These are phyloP conservation scores for Mercenaria mercenaria DNA, from an alignment of 1,140 invertebrate genomes.

Conservation along the genomic window DNA sequence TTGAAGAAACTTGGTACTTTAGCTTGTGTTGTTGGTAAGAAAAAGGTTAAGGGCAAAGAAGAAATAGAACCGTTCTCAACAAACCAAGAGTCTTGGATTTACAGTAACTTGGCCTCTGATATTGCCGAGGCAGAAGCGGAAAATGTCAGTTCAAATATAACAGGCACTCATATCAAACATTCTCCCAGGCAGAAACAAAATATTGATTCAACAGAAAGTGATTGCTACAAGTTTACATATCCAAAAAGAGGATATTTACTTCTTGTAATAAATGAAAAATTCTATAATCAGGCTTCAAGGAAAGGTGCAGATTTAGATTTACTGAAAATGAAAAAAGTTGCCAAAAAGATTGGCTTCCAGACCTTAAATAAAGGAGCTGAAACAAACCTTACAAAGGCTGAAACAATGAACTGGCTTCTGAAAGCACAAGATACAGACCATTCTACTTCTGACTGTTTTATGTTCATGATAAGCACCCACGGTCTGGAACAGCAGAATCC, in stretches of 20 bases:
- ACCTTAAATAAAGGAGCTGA: neutral
- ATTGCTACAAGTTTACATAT: constrained; percentile 63
- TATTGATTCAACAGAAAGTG: neutral
- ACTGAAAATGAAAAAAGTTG: constrained; percentile 38
- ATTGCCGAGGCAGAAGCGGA: neutral
- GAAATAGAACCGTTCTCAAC: neutral
- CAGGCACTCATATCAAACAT: neutral
- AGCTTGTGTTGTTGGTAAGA: neutral
- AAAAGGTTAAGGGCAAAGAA: neutral
- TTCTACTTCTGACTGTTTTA: constrained; percentile 69
- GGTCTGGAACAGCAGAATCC: constrained; percentile 47
- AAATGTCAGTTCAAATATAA: neutral
- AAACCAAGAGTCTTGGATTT: neutral
- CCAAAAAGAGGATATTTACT: constrained; percentile 62
- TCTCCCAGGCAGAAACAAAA: neutral
- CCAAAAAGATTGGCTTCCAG: constrained; percentile 59
- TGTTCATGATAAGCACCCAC: constrained; percentile 67
- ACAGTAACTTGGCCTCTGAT: neutral
- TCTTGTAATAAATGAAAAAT: constrained; percentile 68
- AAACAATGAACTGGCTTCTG: neutral
- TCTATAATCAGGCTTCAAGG: constrained; percentile 38
- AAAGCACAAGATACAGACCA: constrained; percentile 39
- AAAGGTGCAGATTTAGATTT: constrained; percentile 65
- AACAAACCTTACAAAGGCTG: constrained; percentile 29
- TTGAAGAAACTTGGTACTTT: neutral